phyloP scores from a whole-genome alignment of 2,888 invertebrate species.

The Eupithecia tripunctaria region DNA sequence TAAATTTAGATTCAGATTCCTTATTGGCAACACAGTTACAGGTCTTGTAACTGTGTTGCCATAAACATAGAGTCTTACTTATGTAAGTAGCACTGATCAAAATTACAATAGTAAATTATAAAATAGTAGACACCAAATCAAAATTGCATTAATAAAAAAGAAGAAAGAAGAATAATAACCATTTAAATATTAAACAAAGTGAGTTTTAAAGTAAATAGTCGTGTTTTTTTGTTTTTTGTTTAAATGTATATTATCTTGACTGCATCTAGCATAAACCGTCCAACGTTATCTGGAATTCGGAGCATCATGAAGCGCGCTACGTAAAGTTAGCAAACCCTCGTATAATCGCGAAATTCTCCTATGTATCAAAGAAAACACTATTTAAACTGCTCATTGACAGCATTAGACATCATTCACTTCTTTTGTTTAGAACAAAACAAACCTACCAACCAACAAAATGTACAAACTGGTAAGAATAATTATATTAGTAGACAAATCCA shows the following conservation, averaged over 20 bases:
- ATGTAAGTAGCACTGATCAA: no score
- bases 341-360: constrained; percentile 64
- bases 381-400: constrained; percentile 60
- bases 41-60: no score
- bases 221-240: neutral
- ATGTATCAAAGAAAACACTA: constrained; percentile 56
- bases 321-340: constrained; percentile 66
- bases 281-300: constrained; percentile 75
- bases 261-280: constrained; percentile 50
- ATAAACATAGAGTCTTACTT: no score
- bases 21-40: no score
- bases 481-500: neutral
- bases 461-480: constrained; percentile 74
- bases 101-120: no score
- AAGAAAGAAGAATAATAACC: no score
- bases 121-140: no score
- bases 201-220: no score
- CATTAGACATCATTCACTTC: constrained; percentile 58
- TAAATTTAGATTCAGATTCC: no score
- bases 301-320: constrained; percentile 58
- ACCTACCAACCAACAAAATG: constrained; percentile 66
- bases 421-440: constrained; percentile 49
- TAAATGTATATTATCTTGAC: constrained; percentile 42
- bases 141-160: no score
- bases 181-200: no score